Percentiles rank a stretch among this genome's conserved stretches.
These are phyloP conservation scores for Dreissena rostriformis DNA, from an alignment of 1,140 invertebrate species.

Conservation along the genomic window DNA sequence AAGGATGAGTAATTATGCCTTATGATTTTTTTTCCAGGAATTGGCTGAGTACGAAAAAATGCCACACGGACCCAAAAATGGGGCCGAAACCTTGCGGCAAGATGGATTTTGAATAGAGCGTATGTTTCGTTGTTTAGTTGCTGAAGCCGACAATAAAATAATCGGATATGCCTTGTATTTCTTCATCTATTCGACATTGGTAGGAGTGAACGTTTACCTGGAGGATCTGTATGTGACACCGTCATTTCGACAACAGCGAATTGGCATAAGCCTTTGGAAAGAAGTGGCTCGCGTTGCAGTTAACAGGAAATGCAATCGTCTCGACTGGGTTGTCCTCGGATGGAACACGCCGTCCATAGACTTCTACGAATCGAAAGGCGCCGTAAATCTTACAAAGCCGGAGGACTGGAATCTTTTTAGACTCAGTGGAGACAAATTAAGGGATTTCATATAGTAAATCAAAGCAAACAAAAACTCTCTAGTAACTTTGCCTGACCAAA, in stretches of 20 bases:
- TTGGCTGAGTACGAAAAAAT: constrained; percentile 69
- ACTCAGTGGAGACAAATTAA: constrained; percentile 77
- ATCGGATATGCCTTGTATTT: constrained; percentile 71
- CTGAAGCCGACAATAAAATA: constrained; percentile 51
- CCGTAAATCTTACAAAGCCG: constrained; percentile 85
- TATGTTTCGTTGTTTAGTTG: constrained; percentile 67
- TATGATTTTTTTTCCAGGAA: constrained; percentile 54
- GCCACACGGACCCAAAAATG: constrained; percentile 64
- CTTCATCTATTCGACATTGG: constrained; percentile 73
- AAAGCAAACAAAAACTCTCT: too few species aligned
- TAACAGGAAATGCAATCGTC: constrained; percentile 83
- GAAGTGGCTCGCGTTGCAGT: constrained; percentile 87
- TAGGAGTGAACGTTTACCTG: constrained; percentile 72
- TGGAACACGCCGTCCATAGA: constrained; percentile 89
- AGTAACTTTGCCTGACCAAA: too few species aligned
- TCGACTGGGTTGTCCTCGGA: constrained; percentile 90
- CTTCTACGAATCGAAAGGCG: constrained; percentile 89
- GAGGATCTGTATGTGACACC: constrained; percentile 92
- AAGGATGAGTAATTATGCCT: too few species aligned
- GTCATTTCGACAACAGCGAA: constrained; percentile 85
- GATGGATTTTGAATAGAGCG: constrained; percentile 70
- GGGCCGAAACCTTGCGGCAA: constrained; percentile 61
- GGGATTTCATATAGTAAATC: constrained; percentile 5
- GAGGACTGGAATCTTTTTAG: constrained; percentile 89
- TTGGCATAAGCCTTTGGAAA: constrained; percentile 88